Conservation (phyloP, 2,113 vertebrate species). For the Phrynocephalus versicolor region DNA sequence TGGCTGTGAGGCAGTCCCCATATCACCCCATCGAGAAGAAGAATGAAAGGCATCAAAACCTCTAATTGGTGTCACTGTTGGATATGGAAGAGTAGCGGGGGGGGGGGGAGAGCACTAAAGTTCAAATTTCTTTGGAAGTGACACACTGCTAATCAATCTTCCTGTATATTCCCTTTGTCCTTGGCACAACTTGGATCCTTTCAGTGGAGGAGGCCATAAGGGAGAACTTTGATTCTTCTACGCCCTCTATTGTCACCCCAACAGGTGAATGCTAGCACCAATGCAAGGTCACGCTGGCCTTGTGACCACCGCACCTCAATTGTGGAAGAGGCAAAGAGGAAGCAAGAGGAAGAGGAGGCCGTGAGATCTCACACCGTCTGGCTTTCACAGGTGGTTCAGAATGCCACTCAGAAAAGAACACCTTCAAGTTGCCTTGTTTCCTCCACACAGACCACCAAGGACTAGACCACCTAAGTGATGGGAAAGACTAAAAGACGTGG, state of each 20-base stretch:
- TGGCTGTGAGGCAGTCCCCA: not conserved
- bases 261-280: slow-evolving; percentile 14
- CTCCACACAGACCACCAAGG: not conserved
- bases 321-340: not conserved
- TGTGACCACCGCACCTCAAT: not conserved
- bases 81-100: not conserved
- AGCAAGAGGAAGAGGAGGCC: not conserved
- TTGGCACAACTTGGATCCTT: not conserved
- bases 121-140: not conserved
- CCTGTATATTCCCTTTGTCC: not conserved
- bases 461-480: not conserved
- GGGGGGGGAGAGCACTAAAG: too few relatives aligned
- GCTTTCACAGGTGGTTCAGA: not conserved
- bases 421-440: not conserved
- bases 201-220: not conserved
- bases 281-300: not conserved
- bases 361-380: slow-evolving; percentile 11
- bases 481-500: not conserved
- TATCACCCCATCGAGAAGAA: not conserved
- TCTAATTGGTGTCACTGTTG: not conserved
- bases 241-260: not conserved
- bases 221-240: not conserved
- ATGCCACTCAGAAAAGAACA: slow-evolving; percentile 16
- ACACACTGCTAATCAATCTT: not conserved
- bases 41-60: too few relatives aligned